These are phyloP conservation scores for Montipora capricornis DNA, from an alignment of 64 coral and sea anemone species.

Conservation along the genomic window DNA sequence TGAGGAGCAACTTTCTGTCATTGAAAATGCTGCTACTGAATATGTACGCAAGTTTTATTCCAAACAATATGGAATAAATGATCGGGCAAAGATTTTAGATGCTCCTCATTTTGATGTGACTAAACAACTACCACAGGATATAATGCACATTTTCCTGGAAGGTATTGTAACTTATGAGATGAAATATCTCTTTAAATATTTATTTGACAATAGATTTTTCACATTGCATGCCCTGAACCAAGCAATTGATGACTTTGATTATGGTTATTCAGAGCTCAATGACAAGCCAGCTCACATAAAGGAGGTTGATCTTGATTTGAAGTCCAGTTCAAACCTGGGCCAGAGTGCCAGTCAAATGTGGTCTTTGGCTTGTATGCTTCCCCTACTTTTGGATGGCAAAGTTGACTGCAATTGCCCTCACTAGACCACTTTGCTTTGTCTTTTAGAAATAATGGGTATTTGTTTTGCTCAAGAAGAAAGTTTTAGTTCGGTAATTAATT, in stretches of 20 bases:
- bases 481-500: conserved; percentile 7
- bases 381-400: conserved; percentile 31
- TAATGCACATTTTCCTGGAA: conserved; percentile 15
- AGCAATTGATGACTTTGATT: conserved; percentile 26
- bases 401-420: conserved; percentile 8
- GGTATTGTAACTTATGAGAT: neutral
- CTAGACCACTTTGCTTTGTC: conserved; percentile 8
- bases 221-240: conserved; percentile 12
- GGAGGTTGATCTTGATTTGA: conserved; percentile 36
- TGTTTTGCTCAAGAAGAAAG: conserved; percentile 13
- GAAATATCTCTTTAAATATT: neutral
- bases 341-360: conserved; percentile 50
- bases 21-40: neutral
- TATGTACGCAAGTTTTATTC: neutral
- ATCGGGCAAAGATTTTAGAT: neutral
- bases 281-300: conserved; percentile 48
- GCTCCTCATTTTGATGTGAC: neutral
- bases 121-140: neutral
- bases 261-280: conserved; percentile 40
- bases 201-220: neutral
- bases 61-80: conserved; percentile 2
- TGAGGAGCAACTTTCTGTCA: neutral
- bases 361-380: conserved; percentile 27
- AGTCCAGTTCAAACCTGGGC: conserved; percentile 32
- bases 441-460: conserved; percentile 37